phyloP scores from a whole-genome alignment of 64 coral and sea anemone genomes.

The Pachyseris speciosa region DNA sequence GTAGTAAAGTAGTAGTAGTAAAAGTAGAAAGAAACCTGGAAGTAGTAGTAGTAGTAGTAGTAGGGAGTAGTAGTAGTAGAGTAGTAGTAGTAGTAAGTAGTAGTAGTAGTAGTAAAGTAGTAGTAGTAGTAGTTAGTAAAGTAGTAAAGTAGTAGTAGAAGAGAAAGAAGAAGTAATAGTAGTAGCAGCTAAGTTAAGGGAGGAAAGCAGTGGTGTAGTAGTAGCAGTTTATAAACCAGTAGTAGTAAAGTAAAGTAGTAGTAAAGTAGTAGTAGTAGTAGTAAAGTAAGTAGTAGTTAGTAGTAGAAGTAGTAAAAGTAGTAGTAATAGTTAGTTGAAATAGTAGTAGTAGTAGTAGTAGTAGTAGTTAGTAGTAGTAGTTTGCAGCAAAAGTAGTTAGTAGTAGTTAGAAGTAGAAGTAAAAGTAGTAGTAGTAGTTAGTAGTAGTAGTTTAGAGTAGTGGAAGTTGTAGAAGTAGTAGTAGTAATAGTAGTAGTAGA shows the following conservation, averaged over 20 bases:
- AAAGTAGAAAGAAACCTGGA: too few relatives aligned
- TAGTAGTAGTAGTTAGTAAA: not conserved
- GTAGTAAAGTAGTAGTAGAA: not conserved
- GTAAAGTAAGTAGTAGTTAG: not conserved
- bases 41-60: not conserved
- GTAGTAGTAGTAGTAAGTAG: too few relatives aligned
- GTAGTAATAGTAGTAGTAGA: not conserved
- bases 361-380: too few relatives aligned
- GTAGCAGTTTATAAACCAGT: too few relatives aligned
- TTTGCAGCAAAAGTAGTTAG: not conserved
- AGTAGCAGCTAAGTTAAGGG: too few relatives aligned
- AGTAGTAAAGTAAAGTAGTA: too few relatives aligned
- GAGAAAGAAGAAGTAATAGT: not conserved
- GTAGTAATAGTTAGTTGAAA: not conserved
- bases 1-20: too few relatives aligned
- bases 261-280: not conserved
- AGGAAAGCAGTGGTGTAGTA: not conserved
- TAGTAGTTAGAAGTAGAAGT: constrained; percentile 2
- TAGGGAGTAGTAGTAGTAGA: too few relatives aligned
- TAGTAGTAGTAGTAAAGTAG: too few relatives aligned
- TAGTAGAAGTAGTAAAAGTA: not conserved
- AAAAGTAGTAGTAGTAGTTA: constrained; percentile 8
- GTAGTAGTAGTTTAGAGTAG: too few relatives aligned
- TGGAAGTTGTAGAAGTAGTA: not conserved
- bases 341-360: not conserved